phyloP scores from a whole-genome alignment of 1,140 invertebrate genomes.

The Anoplolepis gracilipes region DNA sequence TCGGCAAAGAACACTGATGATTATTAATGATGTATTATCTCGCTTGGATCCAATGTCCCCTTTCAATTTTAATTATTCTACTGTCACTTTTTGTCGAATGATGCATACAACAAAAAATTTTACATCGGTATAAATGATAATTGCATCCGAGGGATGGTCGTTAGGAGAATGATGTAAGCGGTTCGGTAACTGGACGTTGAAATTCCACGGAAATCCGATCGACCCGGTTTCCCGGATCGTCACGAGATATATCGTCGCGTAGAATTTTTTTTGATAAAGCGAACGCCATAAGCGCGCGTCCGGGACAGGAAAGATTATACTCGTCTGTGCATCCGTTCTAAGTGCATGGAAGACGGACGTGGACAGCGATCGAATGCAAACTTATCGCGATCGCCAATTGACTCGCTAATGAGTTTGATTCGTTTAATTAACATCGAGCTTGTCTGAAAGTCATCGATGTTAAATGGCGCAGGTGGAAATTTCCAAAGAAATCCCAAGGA shows the following conservation, averaged over 20 bases:
- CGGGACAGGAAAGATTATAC: neutral
- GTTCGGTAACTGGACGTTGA: slow-evolving; percentile 35
- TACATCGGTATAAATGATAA: slow-evolving; percentile 51
- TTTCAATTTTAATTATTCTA: neutral
- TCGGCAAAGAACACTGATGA: neutral
- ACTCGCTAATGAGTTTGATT: slow-evolving; percentile 39
- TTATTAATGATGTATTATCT: neutral
- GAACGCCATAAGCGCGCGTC: neutral
- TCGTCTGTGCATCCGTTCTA: neutral
- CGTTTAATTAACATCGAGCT: slow-evolving; percentile 35
- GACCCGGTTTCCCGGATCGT: slow-evolving; percentile 16
- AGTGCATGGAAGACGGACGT: slow-evolving; percentile 32
- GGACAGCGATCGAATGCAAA: slow-evolving; percentile 16
- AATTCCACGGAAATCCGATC: slow-evolving; percentile 49
- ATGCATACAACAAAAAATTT: neutral
- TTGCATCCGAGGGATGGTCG: neutral
- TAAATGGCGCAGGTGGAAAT: neutral
- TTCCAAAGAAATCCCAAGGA: too few relatives aligned
- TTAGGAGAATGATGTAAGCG: slow-evolving; percentile 39
- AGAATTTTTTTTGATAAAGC: neutral
- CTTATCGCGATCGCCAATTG: slow-evolving; percentile 20
- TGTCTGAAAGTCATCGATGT: neutral
- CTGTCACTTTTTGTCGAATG: too few relatives aligned
- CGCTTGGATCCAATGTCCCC: neutral
- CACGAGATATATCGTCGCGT: neutral